Percentiles rank a stretch among this genome's conserved stretches.
Conservation (phyloP, 2,113 vertebrate genomes). For the Solea solea region DNA sequence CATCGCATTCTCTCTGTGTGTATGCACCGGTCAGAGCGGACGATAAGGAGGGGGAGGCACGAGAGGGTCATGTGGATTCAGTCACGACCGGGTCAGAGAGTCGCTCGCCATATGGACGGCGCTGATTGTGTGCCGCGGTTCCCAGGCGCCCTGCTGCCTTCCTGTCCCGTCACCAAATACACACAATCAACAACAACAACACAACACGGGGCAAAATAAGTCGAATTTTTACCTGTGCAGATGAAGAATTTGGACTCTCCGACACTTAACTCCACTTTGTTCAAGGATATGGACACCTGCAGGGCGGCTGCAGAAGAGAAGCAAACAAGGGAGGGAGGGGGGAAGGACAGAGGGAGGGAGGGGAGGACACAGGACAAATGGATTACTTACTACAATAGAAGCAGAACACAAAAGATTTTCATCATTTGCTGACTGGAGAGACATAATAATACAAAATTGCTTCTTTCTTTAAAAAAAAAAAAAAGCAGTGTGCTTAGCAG, state of each 20-base stretch:
- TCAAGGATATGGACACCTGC: conserved; percentile 97
- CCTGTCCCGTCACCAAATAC: conserved; percentile 22
- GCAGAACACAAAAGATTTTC: conserved; percentile 9
- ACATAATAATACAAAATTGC: conserved; percentile 20
- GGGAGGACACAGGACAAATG: neutral
- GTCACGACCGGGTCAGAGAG: conserved; percentile 19
- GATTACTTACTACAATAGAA: conserved; percentile 16
- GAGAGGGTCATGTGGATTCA: neutral
- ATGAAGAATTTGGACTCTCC: conserved; percentile 99
- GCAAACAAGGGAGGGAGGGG: neutral
- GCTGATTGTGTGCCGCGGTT: conserved; percentile 9
- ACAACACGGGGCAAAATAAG: neutral
- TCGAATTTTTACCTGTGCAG: conserved; percentile 88
- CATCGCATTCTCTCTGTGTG: neutral
- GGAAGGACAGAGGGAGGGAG: neutral
- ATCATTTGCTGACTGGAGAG: conserved; percentile 10
- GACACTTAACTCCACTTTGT: conserved; percentile 97
- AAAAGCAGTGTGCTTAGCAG: neutral
- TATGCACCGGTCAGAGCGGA: conserved; percentile 29
- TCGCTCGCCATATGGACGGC: conserved; percentile 47
- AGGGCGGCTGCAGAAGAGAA: conserved; percentile 85
- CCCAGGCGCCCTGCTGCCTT: neutral
- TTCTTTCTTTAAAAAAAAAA: conserved; percentile 10
- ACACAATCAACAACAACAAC: neutral
- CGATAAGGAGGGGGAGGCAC: conserved; percentile 17